Evolutionary conservation across 2,797 vertebrate genomes (phyloP).

Genomic region (Geotrypetes seraphini): DNA sequence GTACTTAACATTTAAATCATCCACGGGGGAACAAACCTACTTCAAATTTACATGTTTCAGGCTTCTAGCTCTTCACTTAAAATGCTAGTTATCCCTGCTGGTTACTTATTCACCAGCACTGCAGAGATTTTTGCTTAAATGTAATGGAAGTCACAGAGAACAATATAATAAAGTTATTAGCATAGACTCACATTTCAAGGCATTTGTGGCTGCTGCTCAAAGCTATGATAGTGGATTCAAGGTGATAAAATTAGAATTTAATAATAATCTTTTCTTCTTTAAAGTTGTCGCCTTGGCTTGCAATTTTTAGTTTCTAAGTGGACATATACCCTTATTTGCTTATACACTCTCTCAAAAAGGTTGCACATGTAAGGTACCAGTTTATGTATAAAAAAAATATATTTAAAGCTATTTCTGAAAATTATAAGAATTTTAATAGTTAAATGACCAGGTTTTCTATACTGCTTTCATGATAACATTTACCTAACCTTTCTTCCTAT

Average conservation of each 20-base stretch:
- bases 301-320: background rate
- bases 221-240: background rate
- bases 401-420: no score
- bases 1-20: constrained; percentile 71
- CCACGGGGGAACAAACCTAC: constrained; percentile 50
- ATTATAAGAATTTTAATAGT: no score
- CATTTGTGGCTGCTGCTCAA: constrained; percentile 11
- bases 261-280: background rate
- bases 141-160: constrained; percentile 7
- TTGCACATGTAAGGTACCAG: no score
- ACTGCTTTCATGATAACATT: no score
- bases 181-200: constrained; percentile 18
- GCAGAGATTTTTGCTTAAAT: constrained; percentile 13
- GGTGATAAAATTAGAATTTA: constrained; percentile 9
- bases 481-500: no score
- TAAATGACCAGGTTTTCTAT: no score
- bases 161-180: constrained; percentile 25
- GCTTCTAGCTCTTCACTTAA: constrained; percentile 41
- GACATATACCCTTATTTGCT: background rate
- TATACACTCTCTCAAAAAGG: background rate
- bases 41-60: constrained; percentile 55
- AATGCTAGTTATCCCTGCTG: constrained; percentile 31
- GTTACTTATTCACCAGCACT: constrained; percentile 1
- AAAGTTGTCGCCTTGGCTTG: background rate
- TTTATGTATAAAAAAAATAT: no score